Evolutionary conservation across 2,113 vertebrate species (phyloP), one percentile per base, ranked within the genome.

Genomic region (Gambusia affinis): DNA sequence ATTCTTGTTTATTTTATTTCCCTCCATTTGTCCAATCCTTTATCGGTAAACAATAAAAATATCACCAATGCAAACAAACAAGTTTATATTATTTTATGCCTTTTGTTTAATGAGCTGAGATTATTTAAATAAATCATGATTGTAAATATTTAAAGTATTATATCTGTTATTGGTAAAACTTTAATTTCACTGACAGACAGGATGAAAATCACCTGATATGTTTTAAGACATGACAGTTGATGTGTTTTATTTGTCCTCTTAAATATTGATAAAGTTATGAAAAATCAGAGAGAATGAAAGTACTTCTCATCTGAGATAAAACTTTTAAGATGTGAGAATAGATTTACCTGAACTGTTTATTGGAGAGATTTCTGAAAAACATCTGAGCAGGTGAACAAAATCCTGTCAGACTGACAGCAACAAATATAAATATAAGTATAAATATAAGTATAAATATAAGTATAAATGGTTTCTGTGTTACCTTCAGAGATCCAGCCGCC

Each of bases 401-500:
- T 24, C 11, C 1, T n/a, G 12, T 12, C 12, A 6, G 8, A 57
- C 7, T 22, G 35, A 37, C 35, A 37, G 10, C 35, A 37, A 37
- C 35, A 8, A 35, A 11, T 35, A 35, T 2, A n/a, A 65, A 29
- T 33, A 33, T 4, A 31, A 31, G 4, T 31, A 31, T 4, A 30
- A 30, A 33, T 44, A 44, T 7, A 35, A 35, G 2, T 35, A 35
- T 10, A 35, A 35, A 35, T 35, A 35, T 27, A 69, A 12, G 0
- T 2, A 47, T 57, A 24, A 24, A 57, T 17, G 14, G 17, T 37
- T 39, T 35, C 4, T 19, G 39, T 37, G 1, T 82, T 92, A 88
- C 89, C 87, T 81, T 85, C 78, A 70, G 78, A 51, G 60, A 81
- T 81, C 76, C 57, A 6, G 68, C 63, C 39, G 70, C 22, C 80